Evolutionary conservation across 2,113 vertebrate species (phyloP), one percentile per base, ranked within the genome.

Genomic region (Lophura nycthemera): DNA sequence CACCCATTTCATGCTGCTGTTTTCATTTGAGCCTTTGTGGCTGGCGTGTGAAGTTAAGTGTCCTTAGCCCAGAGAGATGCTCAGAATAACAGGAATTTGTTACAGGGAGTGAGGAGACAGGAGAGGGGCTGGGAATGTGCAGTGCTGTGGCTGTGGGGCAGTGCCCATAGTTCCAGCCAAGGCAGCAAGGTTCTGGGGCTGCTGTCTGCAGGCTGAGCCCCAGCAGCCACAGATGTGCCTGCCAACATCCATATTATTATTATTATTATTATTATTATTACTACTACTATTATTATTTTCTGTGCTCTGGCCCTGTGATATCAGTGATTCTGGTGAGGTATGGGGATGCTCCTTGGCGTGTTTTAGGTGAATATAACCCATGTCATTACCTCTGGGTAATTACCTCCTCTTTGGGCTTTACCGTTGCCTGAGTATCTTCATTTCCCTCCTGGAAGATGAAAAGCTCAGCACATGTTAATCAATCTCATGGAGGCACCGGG

Each of bases 111-210:
- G 12, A 50, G 48, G 59, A 67, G 66, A 19, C 16, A 4, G 1
- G 22, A 63, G 70, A 30, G 2, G 43, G 16, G 38, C 38, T n/a
- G 50, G 48, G 56, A 48, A 6, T 2, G 18, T 30, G 17, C 43
- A 2, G 0, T 0, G 4, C 3, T 47, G 47, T 2, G 9, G 76
- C 47, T 20, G 0, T 18, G 0, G 1, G 34, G 13, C 3, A 0
- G 15, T 38, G 66, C 11, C 15, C 0, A 0, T 3, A 13, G 36
- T 32, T 83, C 4, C 0, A 29, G 4, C 19, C 0, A 9, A 56
- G 48, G 64, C 29, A 54, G 2, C 2, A 0, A 66, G 40, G 20
- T 40, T 0, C 25, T 52, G 45, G 82, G 27, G 40, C 32, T 43
- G 40, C 69, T 50, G 9, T 11, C n/a, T 24, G 61, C 54, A 60